Evolutionary conservation across 2,888 invertebrate species (phyloP), one percentile per base, ranked within the genome.

Genomic region (Hipparchia sbordonii): DNA sequence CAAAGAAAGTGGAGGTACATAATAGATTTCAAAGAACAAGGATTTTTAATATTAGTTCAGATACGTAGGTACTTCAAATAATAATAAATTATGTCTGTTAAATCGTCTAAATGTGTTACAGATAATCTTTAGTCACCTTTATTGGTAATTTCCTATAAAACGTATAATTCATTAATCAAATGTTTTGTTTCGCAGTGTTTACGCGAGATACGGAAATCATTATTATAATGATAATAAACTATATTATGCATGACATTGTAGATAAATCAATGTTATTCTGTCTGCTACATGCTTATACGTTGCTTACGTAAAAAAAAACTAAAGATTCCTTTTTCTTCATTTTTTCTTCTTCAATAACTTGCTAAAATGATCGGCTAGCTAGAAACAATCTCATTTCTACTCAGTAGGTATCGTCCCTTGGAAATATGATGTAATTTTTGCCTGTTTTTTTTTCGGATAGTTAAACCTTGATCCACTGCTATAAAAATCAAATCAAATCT

Each of bases 161-260:
- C 23, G 23, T 79, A 80, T 77, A 71, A 66, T 73, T 77, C 75
- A 69, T 60, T 84, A 85, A 84, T 84, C 82, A 75, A 82, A 75
- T 87, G 85, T 87, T 87, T 86, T 88, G 85, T 88, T 84, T 81
- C 77, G 70, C 72, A 78, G 10, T 86, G 84, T 87, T 88, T 89
- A 87, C 79, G 5, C 78, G 74, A 74, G 80, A 84, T 81, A 84
- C 86, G 90, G 90, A 90, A 89, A 87, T 85, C 74, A 82, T 85
- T 84, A 85, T 83, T 83, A 77, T 79, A 75, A 65, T 65, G 65
- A 77, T 77, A 75, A 79, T 79, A 61, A 75, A 71, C 57, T 67
- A 72, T 78, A 77, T 78, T 78, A 79, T 77, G 73, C 73, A 72
- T 77, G 76, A 75, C 70, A 76, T 76, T 77, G 75, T 61, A 67